Base-by-base conservation (phyloP, 1,140 invertebrate genomes). In the Pogonomyrmex californicus region DNA sequence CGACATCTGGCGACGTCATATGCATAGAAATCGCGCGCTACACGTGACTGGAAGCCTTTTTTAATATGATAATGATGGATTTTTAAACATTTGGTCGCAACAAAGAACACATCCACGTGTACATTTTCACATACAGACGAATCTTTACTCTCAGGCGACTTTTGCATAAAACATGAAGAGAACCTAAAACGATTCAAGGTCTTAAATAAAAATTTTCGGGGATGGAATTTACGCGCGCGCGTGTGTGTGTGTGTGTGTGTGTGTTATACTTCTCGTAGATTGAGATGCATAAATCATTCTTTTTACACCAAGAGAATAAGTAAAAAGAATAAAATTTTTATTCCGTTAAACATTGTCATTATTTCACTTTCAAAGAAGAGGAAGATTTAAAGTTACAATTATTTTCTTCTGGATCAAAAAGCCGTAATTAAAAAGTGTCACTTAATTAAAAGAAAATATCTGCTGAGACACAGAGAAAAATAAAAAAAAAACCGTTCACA, bases 31-130 rank as follows among this genome's bases (percentile, higher is more conserved):
- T 23, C 30, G 36, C 17, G 41, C 38, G 17, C n/a, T 60, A 47
- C n/a, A 36, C 1, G 33, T 51, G 60, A 17, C 6, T 2, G n/a
- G 9, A 30, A 54, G 9, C 38, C 4, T 14, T 62, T 83, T 73
- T 47, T 36, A 33, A 71, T 36, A 38, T 56, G 38, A 56, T 62
- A 83, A 73, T 14, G 4, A 83, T 73, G 14, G 54, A 83, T 83
- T 83, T 73, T 73, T 60, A 44, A 81, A 33, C 9, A 47, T 49
- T 60, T 10, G 10, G 3, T 54, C 38, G 4, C 33, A 17, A 54
- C 12, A 9, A 71, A 47, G 12, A 12, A n/a, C 10, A 23, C 38
- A 44, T 58, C 36, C 23, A 71, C 23, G n/a, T 47, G 9, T 9
- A 36, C 10, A 10, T 0, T 41, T 23, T 63, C 49, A 14, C 17